phyloP scores from a whole-genome alignment of 1,140 invertebrate genomes.

The Bombus breviceps region DNA sequence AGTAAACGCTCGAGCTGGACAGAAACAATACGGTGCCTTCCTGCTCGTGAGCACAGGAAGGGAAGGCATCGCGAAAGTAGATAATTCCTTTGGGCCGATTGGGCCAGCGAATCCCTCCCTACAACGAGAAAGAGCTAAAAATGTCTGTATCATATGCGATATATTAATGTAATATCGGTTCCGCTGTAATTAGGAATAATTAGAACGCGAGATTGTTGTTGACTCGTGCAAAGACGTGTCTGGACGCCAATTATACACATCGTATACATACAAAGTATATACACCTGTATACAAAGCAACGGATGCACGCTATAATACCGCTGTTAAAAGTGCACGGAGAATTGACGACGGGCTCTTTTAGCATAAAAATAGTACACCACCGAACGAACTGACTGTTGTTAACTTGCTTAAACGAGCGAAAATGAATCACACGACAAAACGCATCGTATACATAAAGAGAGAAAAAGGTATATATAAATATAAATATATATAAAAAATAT shows the following conservation, averaged over 20 bases:
- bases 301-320: background rate
- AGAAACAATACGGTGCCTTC: slow-evolving; percentile 33
- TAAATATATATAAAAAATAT: slow-evolving; percentile 36
- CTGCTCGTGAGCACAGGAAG: background rate
- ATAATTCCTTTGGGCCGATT: slow-evolving; percentile 56
- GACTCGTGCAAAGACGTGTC: slow-evolving; percentile 31
- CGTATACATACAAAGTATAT: background rate
- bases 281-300: background rate
- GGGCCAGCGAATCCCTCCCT: slow-evolving; percentile 67
- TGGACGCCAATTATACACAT: background rate
- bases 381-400: slow-evolving; percentile 36
- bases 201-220: slow-evolving; percentile 17
- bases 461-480: slow-evolving; percentile 9
- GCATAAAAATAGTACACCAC: slow-evolving; percentile 9
- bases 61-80: slow-evolving; percentile 35
- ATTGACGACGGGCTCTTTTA: slow-evolving; percentile 25
- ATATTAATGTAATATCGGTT: slow-evolving; percentile 18
- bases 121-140: slow-evolving; percentile 6
- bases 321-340: background rate
- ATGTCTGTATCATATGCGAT: slow-evolving; percentile 32
- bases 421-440: slow-evolving; percentile 14
- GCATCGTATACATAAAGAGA: slow-evolving; percentile 37
- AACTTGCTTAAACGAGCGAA: slow-evolving; percentile 7
- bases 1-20: slow-evolving; percentile 21
- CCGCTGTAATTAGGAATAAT: slow-evolving; percentile 43